These are phyloP conservation scores for Cryptomyrus ogoouensis DNA, from an alignment of 2,113 vertebrate genomes.

Conservation along the genomic window DNA sequence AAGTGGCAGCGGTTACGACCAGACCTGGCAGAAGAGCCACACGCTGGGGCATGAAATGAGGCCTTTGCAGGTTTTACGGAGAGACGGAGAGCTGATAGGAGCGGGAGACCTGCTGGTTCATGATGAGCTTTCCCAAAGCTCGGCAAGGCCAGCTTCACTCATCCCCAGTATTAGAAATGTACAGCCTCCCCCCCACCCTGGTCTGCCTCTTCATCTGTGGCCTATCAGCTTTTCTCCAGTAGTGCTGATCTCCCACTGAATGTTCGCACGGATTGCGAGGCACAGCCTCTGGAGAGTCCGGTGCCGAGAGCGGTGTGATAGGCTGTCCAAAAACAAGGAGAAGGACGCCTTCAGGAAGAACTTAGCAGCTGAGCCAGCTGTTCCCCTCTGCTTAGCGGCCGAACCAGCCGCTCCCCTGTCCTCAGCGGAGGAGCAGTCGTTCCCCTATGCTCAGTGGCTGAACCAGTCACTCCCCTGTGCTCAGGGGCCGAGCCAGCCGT, in stretches of 20 bases:
- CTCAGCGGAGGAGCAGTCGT: too few relatives aligned
- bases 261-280: background rate
- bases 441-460: too few relatives aligned
- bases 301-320: background rate
- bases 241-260: background rate
- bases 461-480: too few relatives aligned
- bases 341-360: background rate
- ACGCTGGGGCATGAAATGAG: constrained; percentile 26
- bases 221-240: background rate
- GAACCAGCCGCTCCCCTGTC: too few relatives aligned
- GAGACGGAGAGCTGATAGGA: constrained; percentile 1
- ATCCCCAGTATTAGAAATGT: background rate
- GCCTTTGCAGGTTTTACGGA: constrained; percentile 19
- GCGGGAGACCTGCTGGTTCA: background rate
- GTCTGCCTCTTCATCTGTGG: background rate
- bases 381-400: background rate
- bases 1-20: background rate
- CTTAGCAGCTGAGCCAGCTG: background rate
- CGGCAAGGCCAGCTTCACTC: background rate
- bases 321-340: background rate
- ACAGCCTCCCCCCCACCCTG: background rate
- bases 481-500: too few relatives aligned
- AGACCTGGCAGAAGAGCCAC: background rate
- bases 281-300: background rate
- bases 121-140: background rate